These are phyloP conservation scores for Araneus ventricosus DNA, from an alignment of 1,140 invertebrate species.

Conservation along the genomic window DNA sequence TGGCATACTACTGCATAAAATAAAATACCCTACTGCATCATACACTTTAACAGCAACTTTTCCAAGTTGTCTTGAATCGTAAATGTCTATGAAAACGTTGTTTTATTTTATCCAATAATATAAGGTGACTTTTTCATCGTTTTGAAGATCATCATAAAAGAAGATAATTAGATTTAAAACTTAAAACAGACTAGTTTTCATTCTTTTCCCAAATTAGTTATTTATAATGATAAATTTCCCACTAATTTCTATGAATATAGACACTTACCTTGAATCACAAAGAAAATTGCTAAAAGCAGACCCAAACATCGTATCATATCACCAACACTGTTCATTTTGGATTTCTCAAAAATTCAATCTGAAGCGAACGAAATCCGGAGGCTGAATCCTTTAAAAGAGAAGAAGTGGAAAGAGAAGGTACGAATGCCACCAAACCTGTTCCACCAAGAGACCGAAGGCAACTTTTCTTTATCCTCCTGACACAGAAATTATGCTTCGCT, in stretches of 20 bases:
- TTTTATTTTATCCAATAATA: too few species aligned
- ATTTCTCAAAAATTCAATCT: background rate
- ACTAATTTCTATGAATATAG: background rate
- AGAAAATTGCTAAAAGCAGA: background rate
- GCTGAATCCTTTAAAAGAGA: background rate
- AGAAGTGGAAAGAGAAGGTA: slow-evolving; percentile 25
- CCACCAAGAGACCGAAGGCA: background rate
- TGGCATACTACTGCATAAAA: too few species aligned
- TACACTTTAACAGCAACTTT: too few species aligned
- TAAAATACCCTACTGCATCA: too few species aligned
- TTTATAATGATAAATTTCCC: too few species aligned
- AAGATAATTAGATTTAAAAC: too few species aligned
- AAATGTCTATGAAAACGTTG: too few species aligned
- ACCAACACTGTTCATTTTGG: background rate
- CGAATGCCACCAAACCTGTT: slow-evolving; percentile 67
- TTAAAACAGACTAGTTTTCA: too few species aligned
- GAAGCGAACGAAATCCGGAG: background rate
- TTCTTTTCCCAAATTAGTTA: too few species aligned
- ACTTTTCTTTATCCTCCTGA: slow-evolving; percentile 68
- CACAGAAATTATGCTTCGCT: slow-evolving; percentile 68
- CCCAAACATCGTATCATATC: background rate
- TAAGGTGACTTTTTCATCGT: too few species aligned
- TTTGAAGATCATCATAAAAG: too few species aligned
- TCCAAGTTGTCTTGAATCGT: too few species aligned
- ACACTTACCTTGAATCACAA: background rate